These are phyloP conservation scores for Drosophila ananassae DNA, from an alignment of 1,140 invertebrate species.

Conservation along the genomic window DNA sequence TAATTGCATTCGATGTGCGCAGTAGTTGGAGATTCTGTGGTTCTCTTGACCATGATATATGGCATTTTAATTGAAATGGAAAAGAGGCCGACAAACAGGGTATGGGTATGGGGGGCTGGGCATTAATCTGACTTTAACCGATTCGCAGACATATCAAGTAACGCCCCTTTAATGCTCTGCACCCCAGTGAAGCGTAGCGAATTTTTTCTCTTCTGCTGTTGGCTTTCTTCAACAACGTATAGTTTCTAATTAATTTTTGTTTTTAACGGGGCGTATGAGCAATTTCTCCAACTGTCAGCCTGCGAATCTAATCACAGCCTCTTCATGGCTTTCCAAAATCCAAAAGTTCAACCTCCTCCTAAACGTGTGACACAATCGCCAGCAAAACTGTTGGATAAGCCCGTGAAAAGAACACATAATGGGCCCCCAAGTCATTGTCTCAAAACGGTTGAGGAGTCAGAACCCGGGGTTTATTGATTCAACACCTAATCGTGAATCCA, in stretches of 20 bases:
- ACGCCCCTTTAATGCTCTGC: constrained; percentile 38
- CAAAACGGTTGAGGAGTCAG: constrained; percentile 8
- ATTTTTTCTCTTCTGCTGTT: constrained; percentile 12
- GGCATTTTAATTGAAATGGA: constrained; percentile 78
- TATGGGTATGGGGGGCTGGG: not conserved
- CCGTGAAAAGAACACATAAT: constrained; percentile 11
- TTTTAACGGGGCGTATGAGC: constrained; percentile 28
- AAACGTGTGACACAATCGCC: constrained; percentile 39
- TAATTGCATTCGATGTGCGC: constrained; percentile 78
- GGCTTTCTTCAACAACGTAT: constrained; percentile 19
- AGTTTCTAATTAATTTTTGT: constrained; percentile 42
- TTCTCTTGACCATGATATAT: constrained; percentile 62
- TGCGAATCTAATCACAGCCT: constrained; percentile 30
- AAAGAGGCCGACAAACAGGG: constrained; percentile 47
- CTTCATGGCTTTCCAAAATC: not conserved
- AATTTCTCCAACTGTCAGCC: constrained; percentile 43
- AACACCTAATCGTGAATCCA: constrained; percentile 52
- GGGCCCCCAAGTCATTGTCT: constrained; percentile 25
- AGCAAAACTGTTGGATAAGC: constrained; percentile 12
- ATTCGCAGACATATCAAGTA: constrained; percentile 63
- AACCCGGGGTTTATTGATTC: constrained; percentile 48
- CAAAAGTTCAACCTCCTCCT: constrained; percentile 10
- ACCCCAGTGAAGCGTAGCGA: constrained; percentile 26
- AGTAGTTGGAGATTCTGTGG: constrained; percentile 22
- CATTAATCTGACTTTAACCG: constrained; percentile 49